Conservation (phyloP, 2,797 vertebrate species). For the Fratercula arctica region DNA sequence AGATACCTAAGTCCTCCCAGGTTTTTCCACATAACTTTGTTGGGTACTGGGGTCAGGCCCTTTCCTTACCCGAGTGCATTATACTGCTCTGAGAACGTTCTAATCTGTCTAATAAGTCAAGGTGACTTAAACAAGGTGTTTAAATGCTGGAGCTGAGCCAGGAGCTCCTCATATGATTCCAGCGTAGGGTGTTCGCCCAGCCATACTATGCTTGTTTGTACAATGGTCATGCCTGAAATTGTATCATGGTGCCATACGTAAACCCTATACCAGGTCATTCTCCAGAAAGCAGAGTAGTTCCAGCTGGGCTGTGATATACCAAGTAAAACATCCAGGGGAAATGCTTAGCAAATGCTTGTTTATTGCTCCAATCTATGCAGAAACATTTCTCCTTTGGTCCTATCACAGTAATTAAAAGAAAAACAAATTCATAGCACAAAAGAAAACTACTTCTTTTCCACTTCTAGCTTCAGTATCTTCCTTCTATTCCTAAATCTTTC, state of each 20-base stretch:
- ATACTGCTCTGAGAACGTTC: neutral
- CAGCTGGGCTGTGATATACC: neutral
- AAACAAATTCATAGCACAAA: neutral
- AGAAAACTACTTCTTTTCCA: neutral
- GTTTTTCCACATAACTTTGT: neutral
- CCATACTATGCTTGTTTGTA: neutral
- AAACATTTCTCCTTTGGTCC: neutral
- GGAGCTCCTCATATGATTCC: neutral
- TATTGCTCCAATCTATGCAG: neutral
- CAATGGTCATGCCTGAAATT: neutral
- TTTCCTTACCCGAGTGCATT: neutral
- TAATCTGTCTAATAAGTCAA: neutral
- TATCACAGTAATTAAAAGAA: neutral
- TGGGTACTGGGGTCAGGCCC: neutral
- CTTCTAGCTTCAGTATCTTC: neutral
- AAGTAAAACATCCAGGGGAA: neutral
- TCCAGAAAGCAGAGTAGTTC: neutral
- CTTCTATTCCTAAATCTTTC: neutral
- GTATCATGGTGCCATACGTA: neutral
- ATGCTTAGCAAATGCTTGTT: neutral
- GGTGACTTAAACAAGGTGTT: neutral
- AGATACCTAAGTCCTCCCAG: neutral
- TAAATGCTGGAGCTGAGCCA: neutral
- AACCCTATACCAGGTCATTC: neutral
- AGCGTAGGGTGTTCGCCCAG: neutral